These are phyloP conservation scores for Benitochromis conjunctus DNA, from an alignment of 2,113 vertebrate species.

Conservation along the genomic window DNA sequence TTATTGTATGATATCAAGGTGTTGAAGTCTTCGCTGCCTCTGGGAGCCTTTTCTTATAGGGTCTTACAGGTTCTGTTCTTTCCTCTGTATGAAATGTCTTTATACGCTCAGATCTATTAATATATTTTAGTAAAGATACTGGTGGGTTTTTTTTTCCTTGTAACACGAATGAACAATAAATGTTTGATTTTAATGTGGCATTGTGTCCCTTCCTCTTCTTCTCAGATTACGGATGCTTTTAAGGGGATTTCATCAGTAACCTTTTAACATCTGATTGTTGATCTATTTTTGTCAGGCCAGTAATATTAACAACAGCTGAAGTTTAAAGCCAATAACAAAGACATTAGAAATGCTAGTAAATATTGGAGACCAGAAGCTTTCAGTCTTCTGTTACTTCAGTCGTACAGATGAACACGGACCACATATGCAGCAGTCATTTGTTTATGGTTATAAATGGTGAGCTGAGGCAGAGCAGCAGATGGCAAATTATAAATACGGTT, in stretches of 20 bases:
- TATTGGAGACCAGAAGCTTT: background rate
- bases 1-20: slow-evolving; percentile 8
- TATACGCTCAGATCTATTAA: slow-evolving; percentile 71
- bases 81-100: slow-evolving; percentile 64
- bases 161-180: slow-evolving; percentile 70
- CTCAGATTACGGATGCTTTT: background rate
- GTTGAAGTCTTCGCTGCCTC: slow-evolving; percentile 26
- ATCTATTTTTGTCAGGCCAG: background rate
- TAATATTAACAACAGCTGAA: background rate
- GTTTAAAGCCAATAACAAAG: background rate
- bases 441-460: background rate
- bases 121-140: slow-evolving; percentile 74
- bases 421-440: background rate
- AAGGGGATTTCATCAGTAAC: background rate
- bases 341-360: background rate
- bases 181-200: slow-evolving; percentile 42
- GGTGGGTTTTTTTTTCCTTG: slow-evolving; percentile 38
- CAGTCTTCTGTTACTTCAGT: background rate
- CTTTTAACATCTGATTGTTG: background rate
- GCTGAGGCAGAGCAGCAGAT: background rate
- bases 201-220: background rate
- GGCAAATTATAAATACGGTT: background rate
- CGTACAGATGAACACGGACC: background rate
- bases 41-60: slow-evolving; percentile 57
- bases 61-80: slow-evolving; percentile 51